phyloP scores from a whole-genome alignment of 1,140 invertebrate genomes.

The Drosophila parabipectinata region DNA sequence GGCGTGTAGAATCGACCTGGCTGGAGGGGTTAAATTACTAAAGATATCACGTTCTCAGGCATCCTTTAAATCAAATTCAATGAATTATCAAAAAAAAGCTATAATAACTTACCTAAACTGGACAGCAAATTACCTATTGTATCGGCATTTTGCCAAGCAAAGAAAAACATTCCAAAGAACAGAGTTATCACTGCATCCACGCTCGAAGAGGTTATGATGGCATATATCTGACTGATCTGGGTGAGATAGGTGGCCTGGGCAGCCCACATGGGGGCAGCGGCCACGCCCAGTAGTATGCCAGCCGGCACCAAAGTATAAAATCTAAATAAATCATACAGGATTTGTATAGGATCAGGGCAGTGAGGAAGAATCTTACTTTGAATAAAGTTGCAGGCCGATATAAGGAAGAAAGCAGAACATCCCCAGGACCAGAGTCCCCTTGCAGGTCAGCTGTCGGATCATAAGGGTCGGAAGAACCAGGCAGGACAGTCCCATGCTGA shows the following conservation, averaged over 20 bases:
- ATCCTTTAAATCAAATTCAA: background rate
- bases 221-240: conserved; percentile 28
- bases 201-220: conserved; percentile 5
- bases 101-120: conserved; percentile 21
- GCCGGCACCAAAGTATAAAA: conserved; percentile 20
- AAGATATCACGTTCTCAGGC: background rate
- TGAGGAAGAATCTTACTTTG: conserved; percentile 5
- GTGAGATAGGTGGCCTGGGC: conserved; percentile 34
- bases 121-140: conserved; percentile 22
- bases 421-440: conserved; percentile 94
- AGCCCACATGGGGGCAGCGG: conserved; percentile 30
- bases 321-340: background rate
- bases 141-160: conserved; percentile 29
- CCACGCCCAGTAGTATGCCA: conserved; percentile 14
- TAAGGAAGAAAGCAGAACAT: conserved; percentile 95
- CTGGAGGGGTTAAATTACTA: background rate
- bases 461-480: conserved; percentile 94
- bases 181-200: conserved; percentile 25
- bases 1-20: background rate
- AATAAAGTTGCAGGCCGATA: conserved; percentile 92
- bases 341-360: no score
- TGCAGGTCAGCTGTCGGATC: conserved; percentile 94
- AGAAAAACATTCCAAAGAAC: conserved; percentile 31
- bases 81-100: background rate
- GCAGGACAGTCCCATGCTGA: conserved; percentile 92